phyloP scores from a whole-genome alignment of 2,113 vertebrate species.

The Paratilapia polleni region DNA sequence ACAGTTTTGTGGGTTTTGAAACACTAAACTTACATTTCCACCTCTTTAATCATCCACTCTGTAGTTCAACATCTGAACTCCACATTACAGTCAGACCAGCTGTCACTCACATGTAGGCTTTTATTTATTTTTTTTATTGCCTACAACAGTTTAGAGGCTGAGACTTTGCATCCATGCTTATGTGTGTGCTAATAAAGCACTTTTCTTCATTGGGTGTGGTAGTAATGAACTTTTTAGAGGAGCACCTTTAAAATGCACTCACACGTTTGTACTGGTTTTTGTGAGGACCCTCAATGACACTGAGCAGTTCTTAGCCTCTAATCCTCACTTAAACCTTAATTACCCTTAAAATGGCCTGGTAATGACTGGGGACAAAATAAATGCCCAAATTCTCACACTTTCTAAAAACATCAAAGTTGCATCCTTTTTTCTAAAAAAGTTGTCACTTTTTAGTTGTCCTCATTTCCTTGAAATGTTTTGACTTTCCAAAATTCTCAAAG shows the following conservation, averaged over 20 bases:
- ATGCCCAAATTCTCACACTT: not conserved
- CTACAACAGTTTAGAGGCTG: not conserved
- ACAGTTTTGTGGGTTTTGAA: constrained; percentile 6
- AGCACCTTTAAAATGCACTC: constrained; percentile 25
- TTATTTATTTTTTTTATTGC: not conserved
- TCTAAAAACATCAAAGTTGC: not conserved
- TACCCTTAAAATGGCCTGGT: not conserved
- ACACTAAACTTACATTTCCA: not conserved
- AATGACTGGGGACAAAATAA: not conserved
- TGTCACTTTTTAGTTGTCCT: not conserved
- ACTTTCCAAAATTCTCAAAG: not conserved
- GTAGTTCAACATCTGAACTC: not conserved
- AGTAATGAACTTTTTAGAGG: constrained; percentile 36
- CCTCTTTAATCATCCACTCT: constrained; percentile 27
- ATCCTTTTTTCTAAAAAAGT: not conserved
- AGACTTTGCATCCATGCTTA: not conserved
- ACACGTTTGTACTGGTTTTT: not conserved
- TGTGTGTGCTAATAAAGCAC: constrained; percentile 24
- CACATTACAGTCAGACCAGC: not conserved
- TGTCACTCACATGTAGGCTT: not conserved
- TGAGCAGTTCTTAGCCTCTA: not conserved
- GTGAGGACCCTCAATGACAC: not conserved
- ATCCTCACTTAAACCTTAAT: not conserved
- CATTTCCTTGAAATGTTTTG: rapidly evolving
- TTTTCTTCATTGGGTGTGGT: not conserved